Evolutionary conservation across 2,888 invertebrate species (phyloP), one percentile per base, ranked within the genome.

Genomic region (Spicauda simplicius): DNA sequence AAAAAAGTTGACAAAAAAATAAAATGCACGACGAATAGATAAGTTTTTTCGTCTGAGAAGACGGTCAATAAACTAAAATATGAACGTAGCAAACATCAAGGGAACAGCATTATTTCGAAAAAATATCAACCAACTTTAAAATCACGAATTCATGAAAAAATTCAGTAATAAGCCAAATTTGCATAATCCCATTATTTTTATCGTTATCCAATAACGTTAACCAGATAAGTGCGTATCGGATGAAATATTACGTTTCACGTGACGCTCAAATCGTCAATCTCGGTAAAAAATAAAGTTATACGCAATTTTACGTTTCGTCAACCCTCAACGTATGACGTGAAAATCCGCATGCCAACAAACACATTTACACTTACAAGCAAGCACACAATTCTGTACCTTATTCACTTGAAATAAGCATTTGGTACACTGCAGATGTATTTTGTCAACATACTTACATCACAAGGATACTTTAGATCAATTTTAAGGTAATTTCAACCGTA

Each of bases 281-380:
- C 87, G 77, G 81, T 81, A 77, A 81, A 83, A 90, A 92, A 91
- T 91, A 88, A 91, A 91, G 90, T 91, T 90, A 92, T 87, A 81
- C 84, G 77, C 88, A 91, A 92, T 91, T 92, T 91, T 89, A 86
- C 91, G 85, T 88, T 83, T 83, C 89, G 78, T 73, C 85, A 84
- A 83, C 81, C 84, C 50, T 84, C 82, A 80, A 85, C 82, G 84
- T 90, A 84, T 90, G 86, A 84, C 82, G 81, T 20, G 52, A 52
- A 87, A 85, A 81, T 79, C 79, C 77, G 73, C 74, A 77, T 76
- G 77, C 72, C 68, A 70, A 62, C 56, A 54, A 70, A 72, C 69
- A 69, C 20, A n/a, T 12, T 57, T 25, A 58, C 57, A 0, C 0
- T 20, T 16, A 12, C 41, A 50, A n/a, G 37, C 11, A 20, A n/a